These are phyloP conservation scores for Orthonevra nobilis DNA, from an alignment of 2,888 invertebrate genomes.

Conservation along the genomic window DNA sequence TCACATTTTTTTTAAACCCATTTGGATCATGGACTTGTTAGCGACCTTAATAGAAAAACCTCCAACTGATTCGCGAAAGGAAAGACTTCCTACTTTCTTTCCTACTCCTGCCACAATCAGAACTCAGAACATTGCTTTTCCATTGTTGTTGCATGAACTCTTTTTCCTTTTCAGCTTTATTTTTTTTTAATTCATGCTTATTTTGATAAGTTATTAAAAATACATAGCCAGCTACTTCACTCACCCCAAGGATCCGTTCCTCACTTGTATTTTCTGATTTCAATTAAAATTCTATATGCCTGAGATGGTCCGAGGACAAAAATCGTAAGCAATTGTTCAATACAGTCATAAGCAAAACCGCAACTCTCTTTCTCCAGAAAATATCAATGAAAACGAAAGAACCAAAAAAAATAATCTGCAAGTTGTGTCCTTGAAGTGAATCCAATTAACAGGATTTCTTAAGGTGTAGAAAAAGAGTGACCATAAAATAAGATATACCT, in stretches of 20 bases:
- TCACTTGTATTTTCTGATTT: constrained; percentile 7
- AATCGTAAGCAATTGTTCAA: constrained; percentile 62
- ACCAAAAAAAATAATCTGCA: constrained; percentile 31
- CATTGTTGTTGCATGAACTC: constrained; percentile 18
- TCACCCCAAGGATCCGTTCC: background rate
- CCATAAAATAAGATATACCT: background rate
- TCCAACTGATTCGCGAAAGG: constrained; percentile 21
- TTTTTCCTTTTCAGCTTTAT: background rate
- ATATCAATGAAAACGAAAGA: background rate
- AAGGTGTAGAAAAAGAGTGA: background rate
- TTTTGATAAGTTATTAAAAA: constrained; percentile 68
- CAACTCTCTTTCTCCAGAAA: background rate
- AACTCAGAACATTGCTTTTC: constrained; percentile 3
- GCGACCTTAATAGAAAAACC: constrained; percentile 37
- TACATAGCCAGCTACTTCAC: constrained; percentile 6
- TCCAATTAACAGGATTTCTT: constrained; percentile 49
- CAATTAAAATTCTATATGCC: constrained; percentile 31
- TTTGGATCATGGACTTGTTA: too few relatives aligned
- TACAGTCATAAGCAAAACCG: constrained; percentile 57
- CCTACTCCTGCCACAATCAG: constrained; percentile 46
- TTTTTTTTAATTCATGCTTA: background rate
- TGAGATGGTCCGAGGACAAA: background rate
- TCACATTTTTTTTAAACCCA: too few relatives aligned
- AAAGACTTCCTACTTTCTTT: constrained; percentile 43
- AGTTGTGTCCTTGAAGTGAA: background rate